A percentile compares a stretch with the other conserved stretches of the same genome.
phyloP scores from a whole-genome alignment of 2,113 vertebrate genomes.

The Heptranchias perlo region DNA sequence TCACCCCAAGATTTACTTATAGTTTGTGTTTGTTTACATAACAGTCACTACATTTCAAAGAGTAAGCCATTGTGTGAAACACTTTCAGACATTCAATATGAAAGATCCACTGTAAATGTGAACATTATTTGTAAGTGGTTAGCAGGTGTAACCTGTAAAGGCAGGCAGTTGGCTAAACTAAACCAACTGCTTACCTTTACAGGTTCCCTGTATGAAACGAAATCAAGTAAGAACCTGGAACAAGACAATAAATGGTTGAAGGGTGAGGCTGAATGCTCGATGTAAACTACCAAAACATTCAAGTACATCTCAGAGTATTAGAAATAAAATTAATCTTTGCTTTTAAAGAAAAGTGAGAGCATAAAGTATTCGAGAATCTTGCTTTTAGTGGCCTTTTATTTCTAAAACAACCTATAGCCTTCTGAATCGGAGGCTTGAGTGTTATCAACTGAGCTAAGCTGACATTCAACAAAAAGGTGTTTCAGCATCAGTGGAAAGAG shows the following conservation, averaged over 20 bases:
- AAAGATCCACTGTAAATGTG: neutral
- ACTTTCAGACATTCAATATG: neutral
- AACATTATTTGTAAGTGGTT: neutral
- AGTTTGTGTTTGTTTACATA: neutral
- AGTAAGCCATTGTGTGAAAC: neutral
- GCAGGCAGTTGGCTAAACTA: neutral
- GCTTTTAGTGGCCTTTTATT: neutral
- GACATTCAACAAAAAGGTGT: too few species aligned
- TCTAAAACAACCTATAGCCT: neutral
- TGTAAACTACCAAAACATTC: neutral
- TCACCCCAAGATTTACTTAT: neutral
- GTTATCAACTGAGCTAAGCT: too few species aligned
- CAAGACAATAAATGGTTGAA: neutral
- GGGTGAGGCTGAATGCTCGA: neutral
- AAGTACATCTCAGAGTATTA: neutral
- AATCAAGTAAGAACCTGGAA: neutral
- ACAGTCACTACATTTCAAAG: neutral
- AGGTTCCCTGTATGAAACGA: neutral
- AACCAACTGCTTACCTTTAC: neutral
- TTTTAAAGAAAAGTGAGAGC: neutral
- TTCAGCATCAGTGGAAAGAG: neutral
- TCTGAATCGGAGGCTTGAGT: neutral
- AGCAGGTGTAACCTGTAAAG: neutral
- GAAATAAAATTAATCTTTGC: neutral
- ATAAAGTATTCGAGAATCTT: neutral